Conservation (phyloP, 2,113 vertebrate species). For the Anguilla japonica region DNA sequence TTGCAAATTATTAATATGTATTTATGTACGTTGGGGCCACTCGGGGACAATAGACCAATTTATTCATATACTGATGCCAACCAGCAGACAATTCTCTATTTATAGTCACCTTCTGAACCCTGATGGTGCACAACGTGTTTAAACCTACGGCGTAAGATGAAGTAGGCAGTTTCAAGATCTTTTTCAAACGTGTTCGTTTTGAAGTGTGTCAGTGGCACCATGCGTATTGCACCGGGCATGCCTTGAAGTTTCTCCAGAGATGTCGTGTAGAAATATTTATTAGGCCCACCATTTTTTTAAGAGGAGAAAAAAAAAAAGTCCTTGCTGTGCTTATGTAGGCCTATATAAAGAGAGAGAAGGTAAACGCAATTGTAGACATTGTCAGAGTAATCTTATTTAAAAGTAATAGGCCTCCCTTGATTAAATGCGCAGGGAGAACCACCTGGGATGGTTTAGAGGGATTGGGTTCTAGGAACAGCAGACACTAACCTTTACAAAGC, state of each 20-base stretch:
- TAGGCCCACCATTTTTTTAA: neutral
- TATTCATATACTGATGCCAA: neutral
- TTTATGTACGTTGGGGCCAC: neutral
- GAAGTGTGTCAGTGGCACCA: conserved; percentile 49
- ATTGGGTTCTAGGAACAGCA: neutral
- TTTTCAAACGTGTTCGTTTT: neutral
- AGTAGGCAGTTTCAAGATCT: neutral
- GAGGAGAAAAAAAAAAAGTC: neutral
- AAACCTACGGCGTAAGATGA: neutral
- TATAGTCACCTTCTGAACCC: neutral
- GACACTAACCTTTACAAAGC: neutral
- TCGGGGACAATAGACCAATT: neutral
- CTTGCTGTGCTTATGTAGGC: neutral
- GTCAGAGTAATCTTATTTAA: conserved; percentile 78
- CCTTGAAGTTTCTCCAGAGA: conserved; percentile 10
- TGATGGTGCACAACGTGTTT: neutral
- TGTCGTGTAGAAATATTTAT: conserved; percentile 23
- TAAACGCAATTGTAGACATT: neutral
- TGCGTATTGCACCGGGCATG: conserved; percentile 34
- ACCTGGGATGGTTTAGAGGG: conserved; percentile 74
- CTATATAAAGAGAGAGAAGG: neutral
- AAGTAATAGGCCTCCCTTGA: conserved; percentile 81
- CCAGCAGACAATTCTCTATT: neutral
- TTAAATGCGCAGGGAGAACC: conserved; percentile 77
- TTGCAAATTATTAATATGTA: neutral